These are phyloP conservation scores for Aurelia sp. DNA, from an alignment of 30 jellyfish, hydroid and myxozoan species.

Conservation along the genomic window DNA sequence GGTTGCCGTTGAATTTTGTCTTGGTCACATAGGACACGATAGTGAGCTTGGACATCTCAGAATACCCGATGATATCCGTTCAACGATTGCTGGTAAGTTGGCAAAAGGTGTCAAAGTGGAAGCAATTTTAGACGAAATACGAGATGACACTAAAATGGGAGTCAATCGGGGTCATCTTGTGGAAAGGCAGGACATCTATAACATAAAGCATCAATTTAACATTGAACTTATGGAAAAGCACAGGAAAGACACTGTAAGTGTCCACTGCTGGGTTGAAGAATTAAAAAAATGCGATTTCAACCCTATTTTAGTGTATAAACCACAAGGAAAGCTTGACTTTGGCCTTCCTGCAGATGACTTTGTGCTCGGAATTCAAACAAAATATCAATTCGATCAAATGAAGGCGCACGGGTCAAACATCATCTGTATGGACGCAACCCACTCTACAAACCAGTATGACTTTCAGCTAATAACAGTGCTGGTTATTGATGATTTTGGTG, in stretches of 20 bases:
- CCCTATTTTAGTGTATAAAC: neutral
- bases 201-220: slow-evolving; percentile 28
- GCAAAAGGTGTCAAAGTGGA: neutral
- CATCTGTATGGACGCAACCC: slow-evolving; percentile 7
- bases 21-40: neutral
- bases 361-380: too few species aligned
- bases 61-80: neutral
- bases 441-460: slow-evolving; percentile 22
- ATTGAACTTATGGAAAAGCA: slow-evolving; percentile 11
- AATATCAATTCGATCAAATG: neutral
- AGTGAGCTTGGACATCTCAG: neutral
- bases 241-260: neutral
- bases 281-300: neutral
- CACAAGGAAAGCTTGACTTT: neutral
- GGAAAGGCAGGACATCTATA: neutral
- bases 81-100: neutral
- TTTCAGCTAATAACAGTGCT: slow-evolving; percentile 33
- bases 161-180: too few species aligned
- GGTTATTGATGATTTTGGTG: slow-evolving; percentile 11
- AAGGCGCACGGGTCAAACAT: neutral
- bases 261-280: slow-evolving; percentile 18
- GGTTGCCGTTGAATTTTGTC: neutral
- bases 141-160: too few species aligned
- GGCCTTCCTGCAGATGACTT: too few species aligned
- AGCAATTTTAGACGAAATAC: too few species aligned